Base-by-base conservation (phyloP, 2,113 vertebrate species). In the Notothenia coriiceps region DNA sequence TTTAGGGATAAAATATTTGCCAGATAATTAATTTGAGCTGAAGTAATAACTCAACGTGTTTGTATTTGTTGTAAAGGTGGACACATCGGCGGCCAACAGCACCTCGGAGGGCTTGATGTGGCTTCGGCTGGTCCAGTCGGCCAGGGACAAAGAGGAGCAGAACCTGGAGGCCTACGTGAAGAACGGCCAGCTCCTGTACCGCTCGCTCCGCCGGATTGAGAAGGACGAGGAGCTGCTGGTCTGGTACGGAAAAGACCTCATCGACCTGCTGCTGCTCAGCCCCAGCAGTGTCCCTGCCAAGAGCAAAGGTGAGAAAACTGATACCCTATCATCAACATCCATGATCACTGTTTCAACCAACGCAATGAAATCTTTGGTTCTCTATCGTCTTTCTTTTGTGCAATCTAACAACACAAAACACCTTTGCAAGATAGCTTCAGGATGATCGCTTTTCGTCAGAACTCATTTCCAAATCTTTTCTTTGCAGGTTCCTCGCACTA, bases 151-250 rank as follows among this genome's bases (percentile, higher is more conserved):
- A 62, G 97, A 98, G 68, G 98, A 99, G 73, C 98, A 98, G 93
- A 99, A 99, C 90, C 95, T 99, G 52, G 98, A 99, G 93, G 98
- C 98, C 86, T 99, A 99, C 77, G 96, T 99, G 73, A 99, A 99
- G 93, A 99, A 96, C 70, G 97, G 97, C 12, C 98, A 99, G 93
- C 94, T 99, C 73, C 97, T 99, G 79, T 99, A 99, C 87, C 96
- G 98, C 80, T 99, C 98, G 8, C 96, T 99, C 15, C 96, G 97
- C 67, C 96, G 97, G 83, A 97, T 99, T 61, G 96, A 97, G 93
- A 99, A 98, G 93, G 97, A 99, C 61, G 98, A 99, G 89, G 98
- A 99, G 93, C 84, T 99, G 66, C 93, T 99, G 82, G 98, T 99
- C 57, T 99, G 98, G 98, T 99, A 99, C 79, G 98, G 98, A 33